Conservation (phyloP, 2,113 vertebrate species). For the Stercorarius parasiticus region DNA sequence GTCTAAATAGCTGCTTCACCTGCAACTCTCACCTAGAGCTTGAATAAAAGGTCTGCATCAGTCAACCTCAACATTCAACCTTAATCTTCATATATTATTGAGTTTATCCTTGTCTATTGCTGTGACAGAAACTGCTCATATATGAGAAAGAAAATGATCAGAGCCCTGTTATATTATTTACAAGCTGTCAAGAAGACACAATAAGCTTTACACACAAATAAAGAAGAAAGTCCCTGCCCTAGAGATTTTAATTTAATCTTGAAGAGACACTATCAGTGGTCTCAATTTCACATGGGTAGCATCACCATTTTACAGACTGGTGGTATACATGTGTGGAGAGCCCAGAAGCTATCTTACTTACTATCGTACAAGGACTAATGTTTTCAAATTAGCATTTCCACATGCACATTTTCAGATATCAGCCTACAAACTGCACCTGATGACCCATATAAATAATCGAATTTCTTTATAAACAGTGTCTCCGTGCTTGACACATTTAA, state of each 20-base stretch:
- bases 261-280: not conserved
- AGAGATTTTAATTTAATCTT: not conserved
- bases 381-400: not conserved
- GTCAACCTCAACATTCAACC: not conserved
- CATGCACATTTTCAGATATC: not conserved
- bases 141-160: conserved; percentile 2
- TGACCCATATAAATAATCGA: not conserved
- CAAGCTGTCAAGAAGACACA: not conserved
- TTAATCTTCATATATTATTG: conserved; percentile 22
- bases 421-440: not conserved
- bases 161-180: not conserved
- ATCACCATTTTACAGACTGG: not conserved
- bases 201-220: not conserved
- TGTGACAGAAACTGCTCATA: conserved; percentile 3
- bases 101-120: not conserved
- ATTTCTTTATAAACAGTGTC: not conserved
- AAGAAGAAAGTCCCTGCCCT: not conserved
- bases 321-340: not conserved
- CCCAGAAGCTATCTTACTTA: not conserved
- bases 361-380: not conserved
- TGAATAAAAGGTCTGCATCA: conserved; percentile 18
- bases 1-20: conserved; percentile 4
- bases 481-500: not conserved
- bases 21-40: not conserved
- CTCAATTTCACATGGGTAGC: not conserved